Evolutionary conservation across 37 sponge, comb jelly and placozoan genomes (phyloP), one percentile per base, ranked within the genome.

Genomic region (Halisarca cf. caerulea): DNA sequence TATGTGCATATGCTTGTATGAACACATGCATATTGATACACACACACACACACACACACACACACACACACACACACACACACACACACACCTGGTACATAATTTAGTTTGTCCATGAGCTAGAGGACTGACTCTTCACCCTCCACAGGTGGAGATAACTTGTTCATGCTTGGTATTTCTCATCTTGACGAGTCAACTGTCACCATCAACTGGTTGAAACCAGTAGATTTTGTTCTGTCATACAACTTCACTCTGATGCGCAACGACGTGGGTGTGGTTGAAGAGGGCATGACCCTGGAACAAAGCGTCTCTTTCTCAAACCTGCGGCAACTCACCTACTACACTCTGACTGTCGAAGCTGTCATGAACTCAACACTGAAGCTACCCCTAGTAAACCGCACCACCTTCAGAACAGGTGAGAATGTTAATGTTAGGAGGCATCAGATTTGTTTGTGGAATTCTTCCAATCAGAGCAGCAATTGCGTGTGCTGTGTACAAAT

Each of bases 341-440:
- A 74, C 24, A 40, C 24, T 25, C 2, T 74, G 77, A 39, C 32
- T 11, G 77, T 74, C 38, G 25, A 44, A 39, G 77, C 77, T 7
- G 24, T 44, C 23, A 44, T 74, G 24, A 23, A n/a, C 24, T 17
- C 15, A 20, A 42, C 77, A 41, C n/a, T 74, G 18, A 74, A 74
- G 25, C 24, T 74, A 44, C 77, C 77, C 15, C 77, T 74, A 21
- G 45, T 43, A 17, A 74, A 37, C 45, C 36, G 9, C 25, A 74
- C 36, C 77, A 44, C 21, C 21, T 40, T 74, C 45, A 74, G 42
- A 37, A 74, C 77, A 74, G 77, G 77, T 74, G 41, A 2, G n/a
- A 30, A 6, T 62, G 64, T n/a, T n/a, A n/a, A n/a, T n/a, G n/a
- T n/a, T n/a, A n/a, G n/a, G n/a, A n/a, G n/a, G n/a, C n/a, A n/a